Percentiles rank a stretch among this genome's conserved stretches.
phyloP scores from a whole-genome alignment of 92 coral and sea anemone genomes.

The Actinostola sp. region DNA sequence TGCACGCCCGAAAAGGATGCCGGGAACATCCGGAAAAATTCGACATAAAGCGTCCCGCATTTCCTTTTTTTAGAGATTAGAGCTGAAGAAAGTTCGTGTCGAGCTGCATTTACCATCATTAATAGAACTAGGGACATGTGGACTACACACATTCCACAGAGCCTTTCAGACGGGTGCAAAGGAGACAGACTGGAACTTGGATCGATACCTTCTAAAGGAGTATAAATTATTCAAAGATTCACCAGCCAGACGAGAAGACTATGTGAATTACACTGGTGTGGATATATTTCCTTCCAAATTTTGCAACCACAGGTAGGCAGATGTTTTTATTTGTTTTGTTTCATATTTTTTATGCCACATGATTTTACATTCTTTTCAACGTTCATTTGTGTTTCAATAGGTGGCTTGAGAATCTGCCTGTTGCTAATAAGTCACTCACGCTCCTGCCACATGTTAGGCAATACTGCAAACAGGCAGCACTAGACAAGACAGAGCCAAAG shows the following conservation, averaged over 20 bases:
- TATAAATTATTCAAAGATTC: slow-evolving; percentile 64
- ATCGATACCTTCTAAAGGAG: slow-evolving; percentile 31
- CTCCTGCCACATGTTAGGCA: slow-evolving; percentile 54
- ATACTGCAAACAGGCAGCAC: slow-evolving; percentile 58
- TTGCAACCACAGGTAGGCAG: slow-evolving; percentile 60
- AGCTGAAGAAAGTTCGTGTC: no score
- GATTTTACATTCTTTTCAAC: slow-evolving; percentile 23
- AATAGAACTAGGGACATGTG: slow-evolving; percentile 58
- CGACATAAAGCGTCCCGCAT: no score
- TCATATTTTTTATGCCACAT: slow-evolving; percentile 19
- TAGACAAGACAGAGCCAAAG: slow-evolving; percentile 68
- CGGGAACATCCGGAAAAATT: no score
- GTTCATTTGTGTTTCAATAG: slow-evolving; percentile 36
- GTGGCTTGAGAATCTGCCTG: slow-evolving; percentile 73
- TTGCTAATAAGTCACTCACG: slow-evolving; percentile 64
- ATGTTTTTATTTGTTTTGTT: not conserved
- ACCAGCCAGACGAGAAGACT: slow-evolving; percentile 64
- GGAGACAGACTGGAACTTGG: slow-evolving; percentile 53
- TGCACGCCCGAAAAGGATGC: no score
- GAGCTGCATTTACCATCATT: no score
- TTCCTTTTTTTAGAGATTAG: no score
- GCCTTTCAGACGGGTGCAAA: slow-evolving; percentile 63
- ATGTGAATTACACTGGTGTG: slow-evolving; percentile 55
- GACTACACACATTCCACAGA: slow-evolving; percentile 58
- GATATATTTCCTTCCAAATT: slow-evolving; percentile 63